Base-by-base conservation (phyloP, 2,113 vertebrate genomes). In the Gracilinanus agilis region DNA sequence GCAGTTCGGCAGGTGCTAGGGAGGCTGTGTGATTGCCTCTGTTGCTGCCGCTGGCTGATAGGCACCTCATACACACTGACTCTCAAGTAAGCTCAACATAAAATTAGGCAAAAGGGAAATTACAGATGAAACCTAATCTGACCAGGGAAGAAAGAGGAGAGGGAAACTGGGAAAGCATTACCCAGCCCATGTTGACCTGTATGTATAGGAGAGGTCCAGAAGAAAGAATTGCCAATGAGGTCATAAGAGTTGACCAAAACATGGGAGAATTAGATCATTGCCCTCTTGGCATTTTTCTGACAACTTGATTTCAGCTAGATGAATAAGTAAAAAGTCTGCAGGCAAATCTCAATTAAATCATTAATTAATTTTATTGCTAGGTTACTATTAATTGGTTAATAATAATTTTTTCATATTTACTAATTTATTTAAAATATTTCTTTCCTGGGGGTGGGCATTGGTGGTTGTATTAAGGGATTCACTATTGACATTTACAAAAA, bases 1-100 rank as follows among this genome's bases (percentile, higher is more conserved):
- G 53, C 92, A 54, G 21, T 96, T 95, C 55, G 88, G 92, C 29
- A 93, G 58, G 90, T 3, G 25, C n/a, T 23, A 53, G 94, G 83
- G 89, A 83, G 55, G 54, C 91, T 24, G 2, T 56, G 34, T 92
- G 90, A 49, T 21, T 44, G 54, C 21, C 44, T 92, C 44, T 29
- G n/a, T 10, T 67, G 53, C 90, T 55, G 49, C 13, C 55, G 44
- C 29, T 55, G 44, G 88, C 75, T 25, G 44, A 29, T 49, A 24
- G n/a, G 27, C 53, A 49, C 24, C 75, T 75, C 40, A 27, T 34
- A 34, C 29, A 34, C 58, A 40, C n/a, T 83, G 67, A 83, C 29
- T 75, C 34, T 23, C n/a, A 44, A 56, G 93, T 54, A 67, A 96
- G 40, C 88, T 90, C 56, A 49, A 88, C 49, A 44, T 49, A 34